Conservation (phyloP, 2,113 vertebrate genomes). For the Spermophilus dauricus region DNA sequence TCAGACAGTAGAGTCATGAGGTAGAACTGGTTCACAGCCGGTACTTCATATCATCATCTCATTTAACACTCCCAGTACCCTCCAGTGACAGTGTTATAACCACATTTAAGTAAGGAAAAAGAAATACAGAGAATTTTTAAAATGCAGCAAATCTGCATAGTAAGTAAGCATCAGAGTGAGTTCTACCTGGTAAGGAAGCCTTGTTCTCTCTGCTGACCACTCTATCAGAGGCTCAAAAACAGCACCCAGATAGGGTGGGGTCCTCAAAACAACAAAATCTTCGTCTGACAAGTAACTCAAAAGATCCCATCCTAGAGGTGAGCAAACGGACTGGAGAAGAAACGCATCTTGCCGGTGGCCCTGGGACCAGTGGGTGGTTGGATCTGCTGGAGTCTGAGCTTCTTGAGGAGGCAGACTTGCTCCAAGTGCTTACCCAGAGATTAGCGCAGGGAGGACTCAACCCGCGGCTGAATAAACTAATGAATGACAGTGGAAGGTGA, state of each 20-base stretch:
- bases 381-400: not conserved
- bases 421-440: not conserved
- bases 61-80: not conserved
- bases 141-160: not conserved
- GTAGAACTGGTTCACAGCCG: not conserved
- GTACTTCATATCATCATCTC: not conserved
- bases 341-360: not conserved
- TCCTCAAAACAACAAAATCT: not conserved
- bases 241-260: not conserved
- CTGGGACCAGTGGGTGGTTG: not conserved
- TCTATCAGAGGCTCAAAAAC: not conserved
- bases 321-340: not conserved
- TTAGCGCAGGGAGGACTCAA: not conserved
- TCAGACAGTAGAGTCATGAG: not conserved
- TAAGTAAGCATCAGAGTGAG: not conserved
- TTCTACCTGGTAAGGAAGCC: not conserved
- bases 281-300: not conserved
- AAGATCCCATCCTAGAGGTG: not conserved
- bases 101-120: conserved; percentile 14
- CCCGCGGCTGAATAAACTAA: not conserved
- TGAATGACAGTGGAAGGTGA: not conserved
- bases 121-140: conserved; percentile 32
- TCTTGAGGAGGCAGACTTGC: not conserved
- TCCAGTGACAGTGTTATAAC: not conserved
- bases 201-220: not conserved